phyloP scores from a whole-genome alignment of 2,797 vertebrate genomes.

The Centroberyx gerrardi region DNA sequence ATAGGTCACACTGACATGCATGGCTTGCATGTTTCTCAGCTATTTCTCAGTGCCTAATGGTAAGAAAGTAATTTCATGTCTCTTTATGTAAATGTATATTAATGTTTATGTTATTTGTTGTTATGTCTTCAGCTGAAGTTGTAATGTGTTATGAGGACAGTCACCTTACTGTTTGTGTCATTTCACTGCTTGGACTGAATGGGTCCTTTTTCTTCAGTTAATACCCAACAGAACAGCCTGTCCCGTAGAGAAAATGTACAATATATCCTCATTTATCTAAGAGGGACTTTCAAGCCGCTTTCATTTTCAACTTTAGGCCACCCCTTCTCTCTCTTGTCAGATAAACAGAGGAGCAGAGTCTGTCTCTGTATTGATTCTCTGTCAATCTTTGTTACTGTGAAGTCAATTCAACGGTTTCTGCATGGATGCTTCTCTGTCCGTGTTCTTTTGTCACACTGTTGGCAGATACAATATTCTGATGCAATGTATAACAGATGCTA shows the following conservation, averaged over 20 bases:
- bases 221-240: slow-evolving; percentile 1
- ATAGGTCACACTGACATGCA: slow-evolving; percentile 35
- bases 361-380: background rate
- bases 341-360: slow-evolving; percentile 1
- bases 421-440: background rate
- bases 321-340: background rate
- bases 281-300: slow-evolving; percentile 15
- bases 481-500: slow-evolving; percentile 23
- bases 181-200: slow-evolving; percentile 5
- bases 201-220: slow-evolving; percentile 18
- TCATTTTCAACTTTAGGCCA: slow-evolving; percentile 1
- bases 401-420: background rate
- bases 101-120: slow-evolving; percentile 39
- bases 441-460: slow-evolving; percentile 7
- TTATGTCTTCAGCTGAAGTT: background rate
- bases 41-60: slow-evolving; percentile 75
- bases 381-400: background rate
- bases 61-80: slow-evolving; percentile 35
- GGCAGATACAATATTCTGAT: slow-evolving; percentile 11
- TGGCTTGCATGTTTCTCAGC: slow-evolving; percentile 45
- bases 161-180: slow-evolving; percentile 1
- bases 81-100: slow-evolving; percentile 29
- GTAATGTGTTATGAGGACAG: slow-evolving; percentile 5
- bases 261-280: slow-evolving; percentile 7
- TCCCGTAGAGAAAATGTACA: slow-evolving; percentile 15